Evolutionary conservation across 2,113 vertebrate genomes (phyloP).

Genomic region (Oncorhynchus tshawytscha): DNA sequence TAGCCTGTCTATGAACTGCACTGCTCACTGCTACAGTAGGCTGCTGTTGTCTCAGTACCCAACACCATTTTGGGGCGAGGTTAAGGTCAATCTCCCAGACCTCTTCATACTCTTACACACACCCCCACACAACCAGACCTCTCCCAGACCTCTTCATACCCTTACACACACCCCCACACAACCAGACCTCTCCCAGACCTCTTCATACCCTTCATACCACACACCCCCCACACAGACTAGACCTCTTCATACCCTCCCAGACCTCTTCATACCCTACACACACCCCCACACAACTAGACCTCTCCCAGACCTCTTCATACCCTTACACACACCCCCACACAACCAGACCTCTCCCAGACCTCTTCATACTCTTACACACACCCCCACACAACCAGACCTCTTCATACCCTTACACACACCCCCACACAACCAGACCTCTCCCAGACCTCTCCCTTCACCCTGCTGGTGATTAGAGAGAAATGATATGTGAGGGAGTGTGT

Average conservation of each 20-base stretch:
- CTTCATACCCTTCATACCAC: constrained; percentile 1
- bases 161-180: too few relatives aligned
- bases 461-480: constrained; percentile 54
- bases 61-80: not conserved
- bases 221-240: too few relatives aligned
- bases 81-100: constrained; percentile 41
- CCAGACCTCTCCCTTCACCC: constrained; percentile 43
- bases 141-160: constrained; percentile 39
- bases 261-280: not conserved
- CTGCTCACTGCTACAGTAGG: too few relatives aligned
- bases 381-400: constrained; percentile 57
- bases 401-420: not conserved
- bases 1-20: too few relatives aligned
- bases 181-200: constrained; percentile 56
- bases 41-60: too few relatives aligned
- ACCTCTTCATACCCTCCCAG: constrained; percentile 36
- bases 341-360: constrained; percentile 19
- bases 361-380: not conserved
- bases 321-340: too few relatives aligned
- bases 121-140: constrained; percentile 52
- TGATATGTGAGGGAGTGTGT: constrained; percentile 7
- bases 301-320: constrained; percentile 44
- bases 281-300: constrained; percentile 49
- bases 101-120: not conserved
- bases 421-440: constrained; percentile 41